These are phyloP conservation scores for Hipposideros armiger DNA, from an alignment of 2,113 vertebrate genomes.

Conservation along the genomic window DNA sequence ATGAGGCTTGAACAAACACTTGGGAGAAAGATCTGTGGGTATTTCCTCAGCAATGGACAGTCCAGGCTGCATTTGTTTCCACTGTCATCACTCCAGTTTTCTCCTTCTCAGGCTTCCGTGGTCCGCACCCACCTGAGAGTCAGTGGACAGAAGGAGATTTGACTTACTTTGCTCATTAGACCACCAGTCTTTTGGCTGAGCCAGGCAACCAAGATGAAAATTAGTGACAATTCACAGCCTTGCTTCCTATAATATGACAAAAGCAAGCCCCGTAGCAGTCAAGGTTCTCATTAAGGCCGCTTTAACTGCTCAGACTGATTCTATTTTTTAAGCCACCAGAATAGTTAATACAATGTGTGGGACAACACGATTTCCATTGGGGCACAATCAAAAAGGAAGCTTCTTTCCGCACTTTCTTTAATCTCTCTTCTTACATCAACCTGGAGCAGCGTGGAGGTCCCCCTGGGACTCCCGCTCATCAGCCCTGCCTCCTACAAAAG, in stretches of 20 bases:
- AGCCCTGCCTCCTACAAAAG: conserved; percentile 69
- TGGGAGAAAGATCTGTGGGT: background rate
- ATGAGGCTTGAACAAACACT: background rate
- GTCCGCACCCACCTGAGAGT: background rate
- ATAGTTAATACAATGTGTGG: conserved; percentile 76
- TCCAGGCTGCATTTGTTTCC: background rate
- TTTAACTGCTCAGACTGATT: conserved; percentile 68
- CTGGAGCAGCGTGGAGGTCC: conserved; percentile 49
- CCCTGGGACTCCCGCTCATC: conserved; percentile 41
- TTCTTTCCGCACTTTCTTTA: conserved; percentile 45
- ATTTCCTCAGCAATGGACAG: background rate
- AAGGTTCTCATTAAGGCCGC: conserved; percentile 53
- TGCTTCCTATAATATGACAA: conserved; percentile 43
- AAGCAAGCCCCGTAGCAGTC: conserved; percentile 50
- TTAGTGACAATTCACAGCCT: conserved; percentile 52
- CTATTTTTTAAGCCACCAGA: conserved; percentile 73
- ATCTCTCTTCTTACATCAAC: conserved; percentile 75
- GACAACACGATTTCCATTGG: conserved; percentile 74
- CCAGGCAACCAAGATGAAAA: conserved; percentile 16
- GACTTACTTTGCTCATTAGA: conserved; percentile 44
- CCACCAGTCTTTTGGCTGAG: conserved; percentile 20
- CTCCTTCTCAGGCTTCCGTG: background rate
- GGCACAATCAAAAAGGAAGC: conserved; percentile 75
- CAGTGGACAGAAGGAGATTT: background rate
- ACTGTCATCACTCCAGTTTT: background rate